These are phyloP conservation scores for Drosophila lutescens DNA, from an alignment of 2,888 invertebrate species.

Conservation along the genomic window DNA sequence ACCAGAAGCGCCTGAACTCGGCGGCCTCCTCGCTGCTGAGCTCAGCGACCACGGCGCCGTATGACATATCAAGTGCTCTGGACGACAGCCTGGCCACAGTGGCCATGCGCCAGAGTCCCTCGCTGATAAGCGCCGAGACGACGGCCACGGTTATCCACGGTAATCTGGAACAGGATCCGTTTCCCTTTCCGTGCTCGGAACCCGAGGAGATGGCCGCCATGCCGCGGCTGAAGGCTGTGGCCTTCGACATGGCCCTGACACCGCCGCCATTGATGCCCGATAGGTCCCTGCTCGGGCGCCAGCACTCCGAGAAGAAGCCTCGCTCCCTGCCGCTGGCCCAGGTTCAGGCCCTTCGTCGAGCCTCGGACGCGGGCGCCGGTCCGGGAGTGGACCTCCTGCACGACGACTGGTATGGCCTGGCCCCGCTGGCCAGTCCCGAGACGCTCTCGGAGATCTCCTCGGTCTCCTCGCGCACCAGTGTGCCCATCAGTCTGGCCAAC, in stretches of 20 bases:
- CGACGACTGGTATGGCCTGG: conserved; percentile 89
- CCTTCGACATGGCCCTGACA: conserved; percentile 80
- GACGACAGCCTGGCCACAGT: conserved; percentile 82
- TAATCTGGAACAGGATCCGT: conserved; percentile 47
- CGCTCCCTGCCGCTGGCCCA: conserved; percentile 68
- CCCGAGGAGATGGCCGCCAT: conserved; percentile 10
- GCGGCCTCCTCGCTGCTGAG: conserved; percentile 82
- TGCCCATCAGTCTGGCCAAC: conserved; percentile 85
- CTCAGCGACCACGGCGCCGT: conserved; percentile 83
- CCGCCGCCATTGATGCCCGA: conserved; percentile 43
- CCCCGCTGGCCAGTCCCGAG: conserved; percentile 93
- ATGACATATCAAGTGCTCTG: conserved; percentile 84
- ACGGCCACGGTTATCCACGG: conserved; percentile 77
- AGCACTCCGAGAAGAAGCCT: conserved; percentile 80
- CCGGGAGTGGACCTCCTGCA: conserved; percentile 85
- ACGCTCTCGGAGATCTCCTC: conserved; percentile 92
- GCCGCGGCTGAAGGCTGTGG: conserved; percentile 79
- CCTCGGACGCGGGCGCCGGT: conserved; percentile 71
- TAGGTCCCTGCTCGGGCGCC: conserved; percentile 65
- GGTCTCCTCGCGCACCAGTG: conserved; percentile 88
- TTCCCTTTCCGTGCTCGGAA: background rate
- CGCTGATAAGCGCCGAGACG: conserved; percentile 80
- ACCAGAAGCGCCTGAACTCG: conserved; percentile 11
- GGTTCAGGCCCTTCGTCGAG: conserved; percentile 74
- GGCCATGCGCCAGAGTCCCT: conserved; percentile 81